These are phyloP conservation scores for Chaitophorus viminalis DNA, from an alignment of 2,888 invertebrate genomes.

Conservation along the genomic window DNA sequence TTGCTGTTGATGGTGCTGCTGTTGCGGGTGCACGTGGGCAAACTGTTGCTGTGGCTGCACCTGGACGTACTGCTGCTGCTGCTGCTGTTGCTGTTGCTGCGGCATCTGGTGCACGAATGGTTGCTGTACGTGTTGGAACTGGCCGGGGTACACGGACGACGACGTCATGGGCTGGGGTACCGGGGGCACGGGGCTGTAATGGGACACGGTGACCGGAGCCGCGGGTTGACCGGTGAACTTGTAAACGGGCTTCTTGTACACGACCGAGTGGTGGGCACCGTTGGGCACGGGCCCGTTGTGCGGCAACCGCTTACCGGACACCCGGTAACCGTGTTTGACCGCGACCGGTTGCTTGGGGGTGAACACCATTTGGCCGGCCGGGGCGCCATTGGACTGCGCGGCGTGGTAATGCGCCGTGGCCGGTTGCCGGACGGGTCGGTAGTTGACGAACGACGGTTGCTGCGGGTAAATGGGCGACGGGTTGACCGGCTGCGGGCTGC, in stretches of 20 bases:
- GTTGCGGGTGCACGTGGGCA: background rate
- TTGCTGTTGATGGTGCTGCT: background rate
- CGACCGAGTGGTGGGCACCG: slow-evolving; percentile 58
- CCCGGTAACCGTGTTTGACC: slow-evolving; percentile 62
- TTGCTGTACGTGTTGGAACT: slow-evolving; percentile 32
- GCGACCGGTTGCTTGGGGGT: slow-evolving; percentile 62
- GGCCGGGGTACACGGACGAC: background rate
- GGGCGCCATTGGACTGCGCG: background rate
- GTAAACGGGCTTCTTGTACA: slow-evolving; percentile 62
- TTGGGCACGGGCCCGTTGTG: slow-evolving; percentile 28
- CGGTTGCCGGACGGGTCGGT: slow-evolving; percentile 42
- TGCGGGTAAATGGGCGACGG: background rate
- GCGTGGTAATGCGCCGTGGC: background rate
- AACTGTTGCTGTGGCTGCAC: background rate
- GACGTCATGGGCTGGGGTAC: background rate
- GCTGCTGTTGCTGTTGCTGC: background rate
- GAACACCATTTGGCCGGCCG: slow-evolving; percentile 36
- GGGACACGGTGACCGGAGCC: background rate
- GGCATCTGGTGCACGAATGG: background rate
- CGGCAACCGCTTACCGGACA: slow-evolving; percentile 37
- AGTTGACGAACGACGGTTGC: background rate
- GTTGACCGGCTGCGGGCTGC: slow-evolving; percentile 21
- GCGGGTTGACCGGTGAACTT: slow-evolving; percentile 1
- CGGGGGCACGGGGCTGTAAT: slow-evolving; percentile 11
- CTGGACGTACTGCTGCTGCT: background rate